Percentiles rank a stretch among this genome's conserved stretches.
Evolutionary conservation across 2,888 invertebrate genomes (phyloP).

Genomic region (Microplitis deprimator): DNA sequence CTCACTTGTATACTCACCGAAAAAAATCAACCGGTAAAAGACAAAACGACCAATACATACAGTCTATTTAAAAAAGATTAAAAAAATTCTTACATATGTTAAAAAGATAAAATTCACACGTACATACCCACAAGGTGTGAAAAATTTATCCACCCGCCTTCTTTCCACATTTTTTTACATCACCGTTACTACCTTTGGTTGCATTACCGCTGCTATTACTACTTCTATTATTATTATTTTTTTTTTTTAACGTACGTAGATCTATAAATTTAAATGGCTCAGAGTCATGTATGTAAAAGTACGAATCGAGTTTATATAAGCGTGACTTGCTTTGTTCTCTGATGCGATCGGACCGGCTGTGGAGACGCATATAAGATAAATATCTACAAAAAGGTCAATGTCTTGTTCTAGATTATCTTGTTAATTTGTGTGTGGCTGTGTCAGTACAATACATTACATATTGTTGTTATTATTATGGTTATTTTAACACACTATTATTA

Average conservation of each 20-base stretch:
- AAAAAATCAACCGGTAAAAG: background rate
- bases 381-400: slow-evolving; percentile 42
- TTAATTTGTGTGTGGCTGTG: background rate
- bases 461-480: background rate
- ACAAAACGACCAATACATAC: background rate
- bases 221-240: background rate
- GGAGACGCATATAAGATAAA: slow-evolving; percentile 38
- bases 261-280: slow-evolving; percentile 37
- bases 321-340: slow-evolving; percentile 38
- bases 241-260: background rate
- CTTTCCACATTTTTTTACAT: no score
- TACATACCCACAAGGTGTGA: no score
- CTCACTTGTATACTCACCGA: background rate
- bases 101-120: no score
- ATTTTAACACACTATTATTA: background rate
- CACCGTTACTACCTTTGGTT: background rate
- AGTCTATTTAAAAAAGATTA: no score
- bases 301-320: slow-evolving; percentile 14
- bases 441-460: background rate
- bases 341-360: slow-evolving; percentile 11
- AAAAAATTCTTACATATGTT: no score
- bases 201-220: background rate
- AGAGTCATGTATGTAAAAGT: slow-evolving; percentile 9
- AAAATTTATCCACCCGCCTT: no score
- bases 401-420: slow-evolving; percentile 21